These are phyloP conservation scores for Mongoloraphidia duomilia DNA, from an alignment of 2,888 invertebrate species.

Conservation along the genomic window DNA sequence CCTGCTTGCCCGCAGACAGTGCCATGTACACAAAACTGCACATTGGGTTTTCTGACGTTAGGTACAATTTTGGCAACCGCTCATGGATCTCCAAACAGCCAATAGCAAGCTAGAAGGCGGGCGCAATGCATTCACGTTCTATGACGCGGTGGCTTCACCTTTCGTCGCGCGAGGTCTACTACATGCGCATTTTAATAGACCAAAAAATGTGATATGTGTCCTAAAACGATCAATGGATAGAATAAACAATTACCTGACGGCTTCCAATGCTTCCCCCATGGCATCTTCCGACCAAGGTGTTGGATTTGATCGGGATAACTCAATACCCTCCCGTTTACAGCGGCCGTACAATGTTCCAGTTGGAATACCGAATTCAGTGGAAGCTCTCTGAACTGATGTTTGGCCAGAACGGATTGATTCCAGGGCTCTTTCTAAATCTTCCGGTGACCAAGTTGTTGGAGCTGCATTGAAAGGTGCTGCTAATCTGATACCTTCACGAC, in stretches of 20 bases:
- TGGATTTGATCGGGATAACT: slow-evolving; percentile 76
- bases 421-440: slow-evolving; percentile 68
- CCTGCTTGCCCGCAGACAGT: too few species aligned
- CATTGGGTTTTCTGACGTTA: too few species aligned
- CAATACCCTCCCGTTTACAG: slow-evolving; percentile 81
- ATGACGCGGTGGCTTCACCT: too few species aligned
- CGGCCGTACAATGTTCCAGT: slow-evolving; percentile 79
- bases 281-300: slow-evolving; percentile 90
- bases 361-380: slow-evolving; percentile 75
- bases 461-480: slow-evolving; percentile 85
- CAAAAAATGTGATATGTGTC: too few species aligned
- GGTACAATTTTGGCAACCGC: too few species aligned
- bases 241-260: slow-evolving; percentile 50
- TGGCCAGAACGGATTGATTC: slow-evolving; percentile 69
- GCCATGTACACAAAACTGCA: too few species aligned
- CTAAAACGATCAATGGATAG: neutral
- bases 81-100: too few species aligned
- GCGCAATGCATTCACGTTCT: too few species aligned
- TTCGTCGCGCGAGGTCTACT: too few species aligned
- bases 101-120: too few species aligned
- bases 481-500: slow-evolving; percentile 75
- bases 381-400: slow-evolving; percentile 73
- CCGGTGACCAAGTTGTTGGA: slow-evolving; percentile 75
- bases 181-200: too few species aligned
- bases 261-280: slow-evolving; percentile 80